phyloP scores from a whole-genome alignment of 2,797 vertebrate genomes.

The Eulemur coronatus region DNA sequence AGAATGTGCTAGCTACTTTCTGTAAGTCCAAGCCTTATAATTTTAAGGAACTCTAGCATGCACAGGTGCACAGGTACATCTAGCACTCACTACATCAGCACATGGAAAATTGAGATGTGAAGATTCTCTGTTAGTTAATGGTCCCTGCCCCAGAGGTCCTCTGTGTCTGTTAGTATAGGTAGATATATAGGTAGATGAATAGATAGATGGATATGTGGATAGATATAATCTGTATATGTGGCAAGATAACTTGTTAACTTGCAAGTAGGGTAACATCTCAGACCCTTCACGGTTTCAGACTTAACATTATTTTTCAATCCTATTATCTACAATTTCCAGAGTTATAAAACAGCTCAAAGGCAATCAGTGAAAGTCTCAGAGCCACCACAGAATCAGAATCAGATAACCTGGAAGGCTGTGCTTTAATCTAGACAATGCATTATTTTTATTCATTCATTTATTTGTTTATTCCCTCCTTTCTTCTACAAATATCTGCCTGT shows the following conservation, averaged over 20 bases:
- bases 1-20: neutral
- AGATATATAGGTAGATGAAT: neutral
- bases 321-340: neutral
- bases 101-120: neutral
- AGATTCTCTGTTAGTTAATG: neutral
- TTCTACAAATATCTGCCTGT: neutral
- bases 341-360: neutral
- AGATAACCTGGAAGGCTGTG: neutral
- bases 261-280: neutral
- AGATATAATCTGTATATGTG: neutral
- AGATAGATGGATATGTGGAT: neutral
- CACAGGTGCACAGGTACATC: too few relatives aligned
- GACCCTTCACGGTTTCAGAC: neutral
- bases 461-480: neutral
- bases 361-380: neutral
- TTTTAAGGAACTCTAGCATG: neutral
- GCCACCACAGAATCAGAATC: neutral
- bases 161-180: neutral
- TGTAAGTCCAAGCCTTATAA: neutral
- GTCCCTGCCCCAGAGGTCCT: neutral
- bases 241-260: neutral
- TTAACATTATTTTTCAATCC: neutral
- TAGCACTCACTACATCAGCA: neutral
- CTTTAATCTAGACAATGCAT: neutral
- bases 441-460: neutral